phyloP scores from a whole-genome alignment of 2,888 invertebrate species.

The Drosophila kokeensis region DNA sequence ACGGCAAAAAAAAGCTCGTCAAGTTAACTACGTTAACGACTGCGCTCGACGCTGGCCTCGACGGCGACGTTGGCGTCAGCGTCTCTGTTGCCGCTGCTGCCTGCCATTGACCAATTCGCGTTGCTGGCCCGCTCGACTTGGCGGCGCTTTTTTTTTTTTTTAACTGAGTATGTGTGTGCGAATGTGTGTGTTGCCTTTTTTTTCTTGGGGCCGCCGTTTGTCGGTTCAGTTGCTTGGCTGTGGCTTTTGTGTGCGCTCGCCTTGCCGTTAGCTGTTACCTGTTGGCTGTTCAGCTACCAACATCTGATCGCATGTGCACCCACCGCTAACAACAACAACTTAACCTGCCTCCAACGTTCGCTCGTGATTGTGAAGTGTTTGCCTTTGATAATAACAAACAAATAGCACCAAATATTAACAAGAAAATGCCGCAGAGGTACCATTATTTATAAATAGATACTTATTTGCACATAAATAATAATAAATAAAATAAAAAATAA shows the following conservation, averaged over 20 bases:
- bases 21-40: conserved; percentile 67
- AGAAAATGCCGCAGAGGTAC: conserved; percentile 73
- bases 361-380: conserved; percentile 69
- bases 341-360: conserved; percentile 14
- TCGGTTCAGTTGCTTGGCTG: conserved; percentile 71
- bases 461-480: not conserved
- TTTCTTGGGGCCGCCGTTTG: conserved; percentile 59
- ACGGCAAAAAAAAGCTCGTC: conserved; percentile 58
- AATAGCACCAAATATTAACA: conserved; percentile 16
- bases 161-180: not conserved
- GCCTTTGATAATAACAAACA: conserved; percentile 62
- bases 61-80: conserved; percentile 16
- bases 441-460: conserved; percentile 50
- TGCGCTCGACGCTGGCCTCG: conserved; percentile 40
- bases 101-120: conserved; percentile 68
- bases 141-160: conserved; percentile 22
- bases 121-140: conserved; percentile 49
- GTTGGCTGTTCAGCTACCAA: conserved; percentile 38
- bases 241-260: conserved; percentile 66
- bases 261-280: conserved; percentile 58
- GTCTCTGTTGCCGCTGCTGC: conserved; percentile 6
- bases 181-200: conserved; percentile 15
- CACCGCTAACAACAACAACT: conserved; percentile 36
- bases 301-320: conserved; percentile 50
- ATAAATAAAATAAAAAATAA: conserved; percentile 5